phyloP scores from a whole-genome alignment of 2,888 invertebrate species.

The Caenorhabditis angaria region DNA sequence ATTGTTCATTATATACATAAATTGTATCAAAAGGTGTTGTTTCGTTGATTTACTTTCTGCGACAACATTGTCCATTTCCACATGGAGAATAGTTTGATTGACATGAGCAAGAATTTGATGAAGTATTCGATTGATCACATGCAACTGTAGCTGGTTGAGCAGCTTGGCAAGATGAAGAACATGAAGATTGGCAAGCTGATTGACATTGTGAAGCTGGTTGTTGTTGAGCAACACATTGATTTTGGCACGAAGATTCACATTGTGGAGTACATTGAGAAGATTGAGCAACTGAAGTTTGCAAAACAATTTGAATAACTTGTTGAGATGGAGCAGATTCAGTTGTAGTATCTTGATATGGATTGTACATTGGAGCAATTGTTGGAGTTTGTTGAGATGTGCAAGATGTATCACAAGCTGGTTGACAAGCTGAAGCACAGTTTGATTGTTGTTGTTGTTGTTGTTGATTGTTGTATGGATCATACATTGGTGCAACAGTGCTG shows the following conservation, averaged over 20 bases:
- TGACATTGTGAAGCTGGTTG: constrained; percentile 48
- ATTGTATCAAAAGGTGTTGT: too few relatives aligned
- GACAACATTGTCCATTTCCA: constrained; percentile 54
- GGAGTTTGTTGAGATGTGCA: constrained; percentile 23
- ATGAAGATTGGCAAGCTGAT: constrained; percentile 45
- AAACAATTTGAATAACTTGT: constrained; percentile 39
- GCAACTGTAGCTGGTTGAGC: constrained; percentile 40
- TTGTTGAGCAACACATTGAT: constrained; percentile 51
- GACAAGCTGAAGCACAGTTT: constrained; percentile 34
- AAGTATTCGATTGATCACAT: constrained; percentile 39
- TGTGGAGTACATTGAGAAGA: constrained; percentile 50
- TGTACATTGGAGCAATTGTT: constrained; percentile 11
- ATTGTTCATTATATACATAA: too few relatives aligned
- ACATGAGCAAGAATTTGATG: constrained; percentile 27
- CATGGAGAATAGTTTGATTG: constrained; percentile 53
- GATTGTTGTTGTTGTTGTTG: constrained; percentile 25
- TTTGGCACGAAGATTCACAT: constrained; percentile 52
- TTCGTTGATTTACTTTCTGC: constrained; percentile 45
- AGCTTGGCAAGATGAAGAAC: constrained; percentile 45
- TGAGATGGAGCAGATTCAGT: constrained; percentile 11
- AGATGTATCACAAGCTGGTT: constrained; percentile 32
- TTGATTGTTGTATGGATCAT: constrained; percentile 34
- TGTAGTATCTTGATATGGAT: constrained; percentile 5
- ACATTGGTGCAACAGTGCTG: constrained; percentile 6
- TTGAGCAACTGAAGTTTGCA: constrained; percentile 48